Base-by-base conservation (phyloP, 2,888 invertebrate species). In the Drosophila histrio region DNA sequence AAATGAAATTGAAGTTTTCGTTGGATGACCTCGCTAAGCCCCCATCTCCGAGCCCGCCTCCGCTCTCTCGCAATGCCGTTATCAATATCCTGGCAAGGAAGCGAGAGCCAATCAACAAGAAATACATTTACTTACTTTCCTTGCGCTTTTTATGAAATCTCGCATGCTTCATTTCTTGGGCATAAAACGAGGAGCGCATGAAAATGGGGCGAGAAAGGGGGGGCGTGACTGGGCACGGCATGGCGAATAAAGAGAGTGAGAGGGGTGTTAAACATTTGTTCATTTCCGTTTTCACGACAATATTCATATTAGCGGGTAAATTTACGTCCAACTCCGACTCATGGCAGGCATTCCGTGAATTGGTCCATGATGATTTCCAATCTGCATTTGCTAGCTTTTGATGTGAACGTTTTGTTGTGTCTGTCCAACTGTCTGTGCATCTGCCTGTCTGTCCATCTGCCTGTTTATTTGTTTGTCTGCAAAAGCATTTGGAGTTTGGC, bases 261-360 rank as follows among this genome's bases (percentile, higher is more conserved):
- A 34, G 56, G 44, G 47, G 58, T 52, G 60, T 36, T 28, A 62
- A 80, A 83, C 64, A 83, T 79, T 81, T 85, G 83, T 72, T 84
- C 86, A 85, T 79, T 84, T 85, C 73, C 77, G 70, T 72, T 85
- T 60, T 68, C 80, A 81, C 68, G 81, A 81, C 84, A 86, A 86
- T 81, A 86, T 85, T 86, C 86, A 85, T 85, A 85, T 85, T 86
- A 85, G 84, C 84, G 86, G 79, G 69, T 79, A 86, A 79, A 83
- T 79, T 75, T 69, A 57, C 60, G 75, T 67, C 49, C 63, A 39
- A n/a, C 19, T 36, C 17, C 32, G 19, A 11, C 15, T 13, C 49
- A 21, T 3, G 5, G 21, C 26, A 60, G 52, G 62, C 66, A 64
- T 56, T 59, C 56, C 52, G 70, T 57, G 79, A 65, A 72, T 68